Conservation (phyloP, 2,888 invertebrate species). For the Drosophila setosimentum region DNA sequence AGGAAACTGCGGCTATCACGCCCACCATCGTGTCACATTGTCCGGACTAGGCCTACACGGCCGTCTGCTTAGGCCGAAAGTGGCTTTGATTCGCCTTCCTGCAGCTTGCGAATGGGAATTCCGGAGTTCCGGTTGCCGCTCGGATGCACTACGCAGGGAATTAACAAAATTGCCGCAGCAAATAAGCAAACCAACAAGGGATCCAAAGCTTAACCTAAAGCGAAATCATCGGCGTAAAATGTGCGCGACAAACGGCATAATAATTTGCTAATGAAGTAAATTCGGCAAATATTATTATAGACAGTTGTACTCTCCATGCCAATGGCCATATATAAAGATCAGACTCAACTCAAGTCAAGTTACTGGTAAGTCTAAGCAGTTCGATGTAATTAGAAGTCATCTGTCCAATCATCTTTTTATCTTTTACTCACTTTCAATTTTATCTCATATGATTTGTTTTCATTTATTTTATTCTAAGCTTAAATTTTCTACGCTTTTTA, state of each 20-base stretch:
- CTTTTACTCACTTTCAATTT: neutral
- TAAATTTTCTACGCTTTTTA: no score
- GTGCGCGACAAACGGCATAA: slow-evolving; percentile 6
- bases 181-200: slow-evolving; percentile 17
- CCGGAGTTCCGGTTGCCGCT: slow-evolving; percentile 24
- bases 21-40: slow-evolving; percentile 14
- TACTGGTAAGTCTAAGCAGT: neutral
- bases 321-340: neutral
- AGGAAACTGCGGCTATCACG: slow-evolving; percentile 8
- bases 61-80: slow-evolving; percentile 1
- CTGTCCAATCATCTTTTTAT: neutral
- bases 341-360: neutral
- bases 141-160: slow-evolving; percentile 11
- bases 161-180: slow-evolving; percentile 29
- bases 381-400: neutral
- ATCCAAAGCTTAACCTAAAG: slow-evolving; percentile 1
- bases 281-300: slow-evolving; percentile 4
- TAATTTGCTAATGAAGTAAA: slow-evolving; percentile 11
- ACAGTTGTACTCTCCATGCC: neutral
- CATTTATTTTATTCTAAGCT: neutral
- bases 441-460: neutral
- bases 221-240: slow-evolving; percentile 9
- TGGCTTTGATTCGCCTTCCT: slow-evolving; percentile 4
- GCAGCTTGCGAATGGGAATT: slow-evolving; percentile 14
- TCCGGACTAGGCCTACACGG: slow-evolving; percentile 8